Conservation (phyloP, 2,113 vertebrate species). For the Vanacampus margaritifer region DNA sequence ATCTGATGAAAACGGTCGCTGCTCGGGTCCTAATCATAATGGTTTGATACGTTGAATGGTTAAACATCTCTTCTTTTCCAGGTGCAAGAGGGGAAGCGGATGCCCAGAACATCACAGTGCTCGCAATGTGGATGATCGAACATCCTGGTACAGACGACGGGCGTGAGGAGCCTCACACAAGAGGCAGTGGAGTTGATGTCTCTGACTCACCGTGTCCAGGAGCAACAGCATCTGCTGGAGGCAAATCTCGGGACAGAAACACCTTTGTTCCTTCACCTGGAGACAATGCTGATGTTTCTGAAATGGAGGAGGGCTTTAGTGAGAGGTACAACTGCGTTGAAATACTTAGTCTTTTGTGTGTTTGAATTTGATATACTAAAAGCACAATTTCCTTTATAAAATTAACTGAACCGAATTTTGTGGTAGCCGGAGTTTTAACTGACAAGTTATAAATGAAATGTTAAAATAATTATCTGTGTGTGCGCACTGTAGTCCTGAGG, state of each 20-base stretch:
- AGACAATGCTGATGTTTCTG: slow-evolving; percentile 83
- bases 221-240: slow-evolving; percentile 61
- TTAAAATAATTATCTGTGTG: background rate
- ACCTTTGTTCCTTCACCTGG: slow-evolving; percentile 81
- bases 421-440: background rate
- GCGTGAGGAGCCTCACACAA: slow-evolving; percentile 75
- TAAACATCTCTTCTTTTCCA: slow-evolving; percentile 40
- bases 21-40: too few relatives aligned
- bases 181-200: slow-evolving; percentile 46
- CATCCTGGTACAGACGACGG: slow-evolving; percentile 88
- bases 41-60: background rate
- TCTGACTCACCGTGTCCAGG: slow-evolving; percentile 73
- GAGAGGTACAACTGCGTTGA: slow-evolving; percentile 76
- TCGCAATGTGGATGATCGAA: slow-evolving; percentile 99
- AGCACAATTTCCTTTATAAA: too few relatives aligned
- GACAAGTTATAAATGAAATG: background rate
- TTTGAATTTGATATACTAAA: too few relatives aligned
- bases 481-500: slow-evolving; percentile 77
- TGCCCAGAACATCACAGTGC: slow-evolving; percentile 94
- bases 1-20: too few relatives aligned
- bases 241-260: slow-evolving; percentile 82
- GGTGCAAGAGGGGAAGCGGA: slow-evolving; percentile 93
- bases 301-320: slow-evolving; percentile 92
- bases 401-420: background rate
- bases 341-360: background rate